Evolutionary conservation across 64 coral and sea anemone species (phyloP).

Genomic region (Dendronephthya gigantea): DNA sequence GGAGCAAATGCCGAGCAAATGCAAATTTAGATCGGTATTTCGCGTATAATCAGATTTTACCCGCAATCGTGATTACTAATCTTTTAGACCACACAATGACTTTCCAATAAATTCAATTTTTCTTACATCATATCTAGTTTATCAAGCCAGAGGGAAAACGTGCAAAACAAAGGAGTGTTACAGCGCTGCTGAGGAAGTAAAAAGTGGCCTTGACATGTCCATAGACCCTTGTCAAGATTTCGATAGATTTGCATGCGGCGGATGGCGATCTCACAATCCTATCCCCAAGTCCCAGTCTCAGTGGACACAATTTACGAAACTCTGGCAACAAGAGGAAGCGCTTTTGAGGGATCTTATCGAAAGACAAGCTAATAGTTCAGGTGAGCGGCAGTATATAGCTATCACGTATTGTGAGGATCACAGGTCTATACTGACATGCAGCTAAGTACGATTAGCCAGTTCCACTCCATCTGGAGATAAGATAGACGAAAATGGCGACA

Average conservation of each 20-base stretch:
- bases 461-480: too few relatives aligned
- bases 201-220: not conserved
- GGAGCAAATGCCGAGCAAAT: too few relatives aligned
- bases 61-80: too few relatives aligned
- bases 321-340: not conserved
- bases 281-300: not conserved
- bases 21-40: too few relatives aligned
- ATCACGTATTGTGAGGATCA: too few relatives aligned
- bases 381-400: not conserved
- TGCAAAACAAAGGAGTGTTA: not conserved
- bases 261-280: not conserved
- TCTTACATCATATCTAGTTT: not conserved
- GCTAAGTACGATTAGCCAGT: too few relatives aligned
- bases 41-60: too few relatives aligned
- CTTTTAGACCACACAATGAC: too few relatives aligned
- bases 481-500: too few relatives aligned
- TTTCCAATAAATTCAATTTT: too few relatives aligned
- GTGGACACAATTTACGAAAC: not conserved
- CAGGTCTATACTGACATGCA: too few relatives aligned
- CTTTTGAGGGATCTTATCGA: not conserved
- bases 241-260: not conserved
- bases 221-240: not conserved
- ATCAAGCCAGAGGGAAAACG: not conserved
- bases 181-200: not conserved
- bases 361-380: not conserved